Conservation (phyloP, 2,113 vertebrate genomes). For the Acrocephalus arundinaceus region DNA sequence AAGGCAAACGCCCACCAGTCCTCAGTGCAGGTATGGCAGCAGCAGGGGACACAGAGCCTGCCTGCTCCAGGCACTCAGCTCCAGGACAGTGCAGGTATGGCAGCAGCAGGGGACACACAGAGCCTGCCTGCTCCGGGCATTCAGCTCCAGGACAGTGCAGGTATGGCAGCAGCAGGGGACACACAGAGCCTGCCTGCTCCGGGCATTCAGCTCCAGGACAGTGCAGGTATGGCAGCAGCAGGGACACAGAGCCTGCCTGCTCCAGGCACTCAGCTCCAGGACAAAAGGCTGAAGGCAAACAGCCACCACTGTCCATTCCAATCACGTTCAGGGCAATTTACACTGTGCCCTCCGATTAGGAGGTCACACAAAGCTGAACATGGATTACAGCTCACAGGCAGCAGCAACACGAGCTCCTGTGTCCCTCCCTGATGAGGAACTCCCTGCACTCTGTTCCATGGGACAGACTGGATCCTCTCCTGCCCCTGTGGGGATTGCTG, state of each 20-base stretch:
- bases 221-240: background rate
- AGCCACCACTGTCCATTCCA: background rate
- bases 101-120: fast-evolving
- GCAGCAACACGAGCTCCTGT: background rate
- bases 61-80: no score
- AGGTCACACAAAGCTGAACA: background rate
- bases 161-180: no score
- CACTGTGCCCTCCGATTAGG: background rate
- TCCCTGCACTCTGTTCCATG: background rate
- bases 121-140: background rate
- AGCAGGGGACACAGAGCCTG: no score
- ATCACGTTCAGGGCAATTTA: background rate
- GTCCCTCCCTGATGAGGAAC: background rate
- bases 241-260: background rate
- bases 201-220: background rate
- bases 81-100: background rate
- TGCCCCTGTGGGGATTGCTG: background rate
- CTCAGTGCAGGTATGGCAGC: no score
- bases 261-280: background rate
- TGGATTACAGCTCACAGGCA: background rate
- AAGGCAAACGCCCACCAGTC: no score
- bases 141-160: background rate
- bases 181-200: no score
- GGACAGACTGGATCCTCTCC: background rate
- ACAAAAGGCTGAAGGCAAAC: background rate